Base-by-base conservation (phyloP, 2,113 vertebrate genomes). In the Engraulis encrasicolus region DNA sequence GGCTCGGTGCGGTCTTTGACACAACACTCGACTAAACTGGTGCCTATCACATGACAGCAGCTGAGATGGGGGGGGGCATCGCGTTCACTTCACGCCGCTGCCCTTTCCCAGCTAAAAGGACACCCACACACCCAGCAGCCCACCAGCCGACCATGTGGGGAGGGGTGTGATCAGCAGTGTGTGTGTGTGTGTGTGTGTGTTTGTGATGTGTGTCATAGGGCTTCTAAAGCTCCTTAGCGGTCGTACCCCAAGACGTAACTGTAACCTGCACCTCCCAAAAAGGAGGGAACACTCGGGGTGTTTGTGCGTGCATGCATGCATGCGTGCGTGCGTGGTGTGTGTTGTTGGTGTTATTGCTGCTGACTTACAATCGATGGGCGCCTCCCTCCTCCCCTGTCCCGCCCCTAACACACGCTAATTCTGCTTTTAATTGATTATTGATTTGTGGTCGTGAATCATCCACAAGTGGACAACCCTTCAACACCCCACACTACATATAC, bases 1-100 rank as follows among this genome's bases (percentile, higher is more conserved):
- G 82, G 89, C 89, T 87, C 82, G 3, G 84, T 77, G 84, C 82
- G 20, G n/a, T 38, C 79, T 86, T 81, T 82, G 79, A 81, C 80
- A 82, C 80, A 88, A 85, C 86, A 84, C 90, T 87, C 81, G 83
- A 84, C 85, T 85, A 83, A 88, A 88, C 86, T 84, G 79, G 83
- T 86, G 86, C 78, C 85, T 37, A 81, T 91, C 90, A 90, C 81
- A 77, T 91, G 87, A 78, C 17, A 1, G 85, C 48, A 78, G 82
- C 7, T 1, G 86, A 61, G 82, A 45, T n/a, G n/a, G 36, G 89
- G 84, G 80, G 14, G 58, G 27, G 58, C 20, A 31, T 31, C 58
- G n/a, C 58, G 58, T 52, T 78, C n/a, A 27, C 50, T 50, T 52
- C 74, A 81, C 84, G n/a, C 87, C 78, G 80, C 82, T 88, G 61